A percentile compares a stretch with the other conserved stretches of the same genome.
These are phyloP conservation scores for Psococerastis gibbosa DNA, from an alignment of 2,888 invertebrate genomes.

Conservation along the genomic window DNA sequence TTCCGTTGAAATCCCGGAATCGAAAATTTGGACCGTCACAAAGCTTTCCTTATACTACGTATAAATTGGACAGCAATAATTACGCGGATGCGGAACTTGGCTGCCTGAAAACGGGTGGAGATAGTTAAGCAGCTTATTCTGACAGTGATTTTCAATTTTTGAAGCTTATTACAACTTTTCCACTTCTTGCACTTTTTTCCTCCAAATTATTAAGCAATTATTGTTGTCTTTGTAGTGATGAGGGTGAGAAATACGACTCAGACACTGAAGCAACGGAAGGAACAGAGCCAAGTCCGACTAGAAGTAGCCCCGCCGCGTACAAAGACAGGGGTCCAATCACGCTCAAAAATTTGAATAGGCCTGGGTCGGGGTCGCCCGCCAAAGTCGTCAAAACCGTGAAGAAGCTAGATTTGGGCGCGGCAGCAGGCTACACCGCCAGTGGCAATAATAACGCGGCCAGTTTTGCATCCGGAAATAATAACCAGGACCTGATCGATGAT, in stretches of 20 bases:
- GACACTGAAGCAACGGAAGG: slow-evolving; percentile 35
- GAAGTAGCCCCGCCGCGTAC: slow-evolving; percentile 5
- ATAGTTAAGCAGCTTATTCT: too few relatives aligned
- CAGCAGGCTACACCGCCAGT: slow-evolving; percentile 37
- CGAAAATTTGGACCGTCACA: too few relatives aligned
- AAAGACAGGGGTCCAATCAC: slow-evolving; percentile 19
- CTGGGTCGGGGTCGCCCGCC: slow-evolving; percentile 22
- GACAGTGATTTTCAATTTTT: too few relatives aligned
- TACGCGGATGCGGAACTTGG: too few relatives aligned
- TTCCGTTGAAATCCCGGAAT: too few relatives aligned
- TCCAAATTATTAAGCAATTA: too few relatives aligned
- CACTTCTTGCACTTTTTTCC: too few relatives aligned
- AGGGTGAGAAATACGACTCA: slow-evolving; percentile 46
- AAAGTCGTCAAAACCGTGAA: slow-evolving; percentile 29
- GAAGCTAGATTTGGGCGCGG: slow-evolving; percentile 45
- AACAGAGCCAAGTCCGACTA: slow-evolving; percentile 13
- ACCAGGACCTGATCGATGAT: slow-evolving; percentile 26
- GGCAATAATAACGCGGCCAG: slow-evolving; percentile 24
- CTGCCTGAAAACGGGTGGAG: too few relatives aligned
- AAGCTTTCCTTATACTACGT: too few relatives aligned
- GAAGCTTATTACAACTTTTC: too few relatives aligned
- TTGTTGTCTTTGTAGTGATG: slow-evolving; percentile 29
- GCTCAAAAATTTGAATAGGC: slow-evolving; percentile 22
- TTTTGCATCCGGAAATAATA: slow-evolving; percentile 15
- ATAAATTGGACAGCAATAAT: too few relatives aligned